Evolutionary conservation across 2,113 vertebrate species (phyloP).

Genomic region (Pseudorasbora parva): DNA sequence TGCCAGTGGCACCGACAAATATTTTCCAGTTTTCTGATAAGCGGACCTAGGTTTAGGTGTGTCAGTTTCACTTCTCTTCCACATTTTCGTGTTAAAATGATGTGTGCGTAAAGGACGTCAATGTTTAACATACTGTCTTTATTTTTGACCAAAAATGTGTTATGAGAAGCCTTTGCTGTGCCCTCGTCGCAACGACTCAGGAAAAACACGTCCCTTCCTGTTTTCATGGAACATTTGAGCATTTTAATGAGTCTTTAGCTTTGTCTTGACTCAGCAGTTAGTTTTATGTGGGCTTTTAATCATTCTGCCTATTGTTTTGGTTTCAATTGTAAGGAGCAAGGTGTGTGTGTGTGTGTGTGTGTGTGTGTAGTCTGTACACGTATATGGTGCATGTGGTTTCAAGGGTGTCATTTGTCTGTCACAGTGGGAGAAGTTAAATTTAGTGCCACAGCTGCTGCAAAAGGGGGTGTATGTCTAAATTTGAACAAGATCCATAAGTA

Average conservation of each 20-base stretch:
- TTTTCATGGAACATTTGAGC: slow-evolving; percentile 66
- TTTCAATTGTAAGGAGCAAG: neutral
- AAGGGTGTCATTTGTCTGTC: slow-evolving; percentile 22
- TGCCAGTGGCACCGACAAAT: neutral
- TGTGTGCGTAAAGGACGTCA: neutral
- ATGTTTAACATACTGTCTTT: neutral
- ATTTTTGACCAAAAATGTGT: neutral
- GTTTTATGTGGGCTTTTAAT: neutral
- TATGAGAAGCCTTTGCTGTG: slow-evolving; percentile 1
- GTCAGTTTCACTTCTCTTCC: slow-evolving; percentile 24
- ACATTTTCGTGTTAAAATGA: neutral
- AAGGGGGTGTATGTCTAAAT: slow-evolving; percentile 22
- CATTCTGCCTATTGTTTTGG: neutral
- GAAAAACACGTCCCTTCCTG: slow-evolving; percentile 62
- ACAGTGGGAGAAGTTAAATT: slow-evolving; percentile 64
- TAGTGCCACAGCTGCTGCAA: slow-evolving; percentile 67
- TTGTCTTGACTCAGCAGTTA: slow-evolving; percentile 14
- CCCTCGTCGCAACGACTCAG: neutral
- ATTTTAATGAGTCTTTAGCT: neutral
- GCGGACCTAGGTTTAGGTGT: slow-evolving; percentile 16
- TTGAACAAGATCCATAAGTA: neutral
- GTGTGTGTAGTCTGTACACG: too few species aligned
- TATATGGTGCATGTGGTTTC: slow-evolving; percentile 27
- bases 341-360: neutral
- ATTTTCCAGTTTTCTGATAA: neutral